Base-by-base conservation (phyloP, 2,888 invertebrate species). In the Drosophila yooni region DNA sequence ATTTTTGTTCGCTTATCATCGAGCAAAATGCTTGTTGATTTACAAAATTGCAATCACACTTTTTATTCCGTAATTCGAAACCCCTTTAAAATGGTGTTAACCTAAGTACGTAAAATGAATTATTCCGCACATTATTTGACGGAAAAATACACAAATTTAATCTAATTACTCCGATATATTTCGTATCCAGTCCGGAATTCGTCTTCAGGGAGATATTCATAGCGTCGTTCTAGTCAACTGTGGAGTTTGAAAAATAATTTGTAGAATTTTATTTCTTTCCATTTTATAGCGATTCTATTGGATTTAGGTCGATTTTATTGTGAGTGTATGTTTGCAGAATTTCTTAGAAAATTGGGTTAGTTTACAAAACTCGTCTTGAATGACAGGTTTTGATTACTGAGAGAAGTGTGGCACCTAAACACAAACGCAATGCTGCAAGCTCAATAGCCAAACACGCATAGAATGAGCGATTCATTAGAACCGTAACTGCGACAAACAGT, bases 401-500 rank as follows among this genome's bases (percentile, higher is more conserved):
- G 33, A 38, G 8, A 15, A 56, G 29, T 56, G 2, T 29, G 13
- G 29, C 56, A 13, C n/a, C 29, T 15, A 3, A 38, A 8, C 1
- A 27, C 25, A 34, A 10, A 27, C 8, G 5, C 15, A 21, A 10
- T 36, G 54, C 18, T 18, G 11, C 36, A 27, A 27, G 27, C 36
- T 48, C 57, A 48, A 43, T 58, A 70, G 13, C 34, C 60, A 48
- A 59, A 51, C 29, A 29, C 48, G 48, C 54, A 56, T 70, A 81
- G 63, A 74, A 59, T 72, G 60, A 79, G 48, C 59, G 70, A 64
- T 86, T 79, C 62, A 81, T 75, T 70, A 62, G 51, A 63, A 63
- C 61, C 73, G 64, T 61, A 69, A 90, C 67, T 62, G 75, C 72
- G 70, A 82, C 82, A 89, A 82, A 87, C 85, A 85, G 73, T 43